phyloP scores from a whole-genome alignment of 2,113 vertebrate species.

The Sclerurus mexicanus region DNA sequence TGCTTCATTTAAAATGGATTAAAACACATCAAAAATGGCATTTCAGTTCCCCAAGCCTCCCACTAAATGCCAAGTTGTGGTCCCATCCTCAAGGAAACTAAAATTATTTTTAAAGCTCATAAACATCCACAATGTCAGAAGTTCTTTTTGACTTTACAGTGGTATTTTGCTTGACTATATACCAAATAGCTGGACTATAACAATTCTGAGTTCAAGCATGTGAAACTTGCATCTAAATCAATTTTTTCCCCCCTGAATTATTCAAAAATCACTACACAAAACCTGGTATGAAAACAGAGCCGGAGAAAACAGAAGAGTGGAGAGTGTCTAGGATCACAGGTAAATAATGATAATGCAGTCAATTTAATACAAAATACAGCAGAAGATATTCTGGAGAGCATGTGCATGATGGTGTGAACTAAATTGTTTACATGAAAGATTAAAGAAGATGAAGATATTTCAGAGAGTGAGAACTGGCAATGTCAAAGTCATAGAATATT shows the following conservation, averaged over 20 bases:
- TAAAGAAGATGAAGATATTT: constrained; percentile 51
- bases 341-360: neutral
- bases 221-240: neutral
- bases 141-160: neutral
- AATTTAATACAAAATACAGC: neutral
- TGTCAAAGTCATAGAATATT: constrained; percentile 30
- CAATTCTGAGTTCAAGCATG: neutral
- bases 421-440: constrained; percentile 50
- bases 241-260: neutral
- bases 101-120: neutral
- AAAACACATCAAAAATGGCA: neutral
- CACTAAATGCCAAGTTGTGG: neutral
- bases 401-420: neutral
- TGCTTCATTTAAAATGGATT: constrained; percentile 9
- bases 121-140: neutral
- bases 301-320: neutral
- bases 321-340: neutral
- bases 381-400: neutral
- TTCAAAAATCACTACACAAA: neutral
- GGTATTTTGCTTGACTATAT: neutral
- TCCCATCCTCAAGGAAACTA: neutral
- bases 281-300: neutral
- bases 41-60: neutral
- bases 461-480: neutral
- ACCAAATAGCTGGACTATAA: neutral